phyloP scores from a whole-genome alignment of 2,113 vertebrate species.

The Cacatua alba region DNA sequence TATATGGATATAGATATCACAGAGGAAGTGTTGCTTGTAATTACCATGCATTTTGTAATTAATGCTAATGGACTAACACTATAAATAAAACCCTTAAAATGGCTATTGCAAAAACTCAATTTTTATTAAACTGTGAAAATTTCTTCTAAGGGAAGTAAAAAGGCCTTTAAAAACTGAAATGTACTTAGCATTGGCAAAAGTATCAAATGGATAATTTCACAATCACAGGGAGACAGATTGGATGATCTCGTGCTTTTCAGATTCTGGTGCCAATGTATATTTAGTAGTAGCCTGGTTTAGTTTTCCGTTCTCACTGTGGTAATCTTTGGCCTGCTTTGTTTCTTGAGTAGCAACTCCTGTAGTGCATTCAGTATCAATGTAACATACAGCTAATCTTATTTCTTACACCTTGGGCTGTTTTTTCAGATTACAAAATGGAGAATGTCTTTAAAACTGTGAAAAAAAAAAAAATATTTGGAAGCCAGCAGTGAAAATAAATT shows the following conservation, averaged over 20 bases:
- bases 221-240: background rate
- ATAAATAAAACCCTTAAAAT: background rate
- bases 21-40: background rate
- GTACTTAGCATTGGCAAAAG: background rate
- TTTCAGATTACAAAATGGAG: background rate
- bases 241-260: background rate
- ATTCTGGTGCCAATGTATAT: background rate
- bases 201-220: background rate
- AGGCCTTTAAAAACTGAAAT: background rate
- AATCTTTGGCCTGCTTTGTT: background rate
- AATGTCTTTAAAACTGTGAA: background rate
- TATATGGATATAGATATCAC: background rate
- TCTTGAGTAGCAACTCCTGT: background rate
- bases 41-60: background rate
- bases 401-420: background rate
- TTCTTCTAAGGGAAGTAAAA: background rate
- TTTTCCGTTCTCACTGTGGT: background rate
- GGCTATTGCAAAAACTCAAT: background rate
- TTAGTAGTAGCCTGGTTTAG: background rate
- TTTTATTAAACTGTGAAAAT: background rate
- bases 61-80: background rate
- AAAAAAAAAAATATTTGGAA: background rate
- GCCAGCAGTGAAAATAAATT: background rate
- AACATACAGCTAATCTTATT: background rate
- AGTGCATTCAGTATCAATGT: background rate